A percentile compares a stretch with the other conserved stretches of the same genome.
Conservation (phyloP, 2,797 vertebrate genomes). For the Squalus acanthias region DNA sequence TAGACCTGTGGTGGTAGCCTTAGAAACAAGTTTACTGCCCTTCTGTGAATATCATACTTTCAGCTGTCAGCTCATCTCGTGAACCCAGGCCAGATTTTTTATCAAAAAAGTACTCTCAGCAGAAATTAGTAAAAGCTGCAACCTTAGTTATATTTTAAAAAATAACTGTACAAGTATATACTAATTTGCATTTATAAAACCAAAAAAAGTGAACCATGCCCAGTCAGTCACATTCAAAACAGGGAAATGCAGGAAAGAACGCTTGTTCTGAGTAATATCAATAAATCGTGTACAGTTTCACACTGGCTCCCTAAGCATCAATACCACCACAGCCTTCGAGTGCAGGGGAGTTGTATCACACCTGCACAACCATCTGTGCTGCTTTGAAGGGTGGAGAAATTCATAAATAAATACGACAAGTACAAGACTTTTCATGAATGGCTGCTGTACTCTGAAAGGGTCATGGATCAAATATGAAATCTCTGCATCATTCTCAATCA, state of each 20-base stretch:
- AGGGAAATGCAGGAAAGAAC: neutral
- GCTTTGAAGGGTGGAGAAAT: neutral
- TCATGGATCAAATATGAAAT: neutral
- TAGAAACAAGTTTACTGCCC: neutral
- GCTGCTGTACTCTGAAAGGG: neutral
- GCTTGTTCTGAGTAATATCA: neutral
- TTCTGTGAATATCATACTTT: neutral
- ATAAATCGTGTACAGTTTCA: neutral
- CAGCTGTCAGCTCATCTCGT: neutral
- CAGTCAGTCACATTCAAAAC: neutral
- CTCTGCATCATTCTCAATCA: neutral
- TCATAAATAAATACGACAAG: neutral
- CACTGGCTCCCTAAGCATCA: neutral
- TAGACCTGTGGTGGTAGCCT: neutral
- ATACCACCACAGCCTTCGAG: neutral
- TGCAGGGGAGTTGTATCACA: neutral
- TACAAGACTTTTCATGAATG: neutral
- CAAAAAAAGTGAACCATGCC: neutral
- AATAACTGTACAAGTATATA: neutral
- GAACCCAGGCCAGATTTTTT: neutral
- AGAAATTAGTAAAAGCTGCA: neutral
- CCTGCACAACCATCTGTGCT: neutral
- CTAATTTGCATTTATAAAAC: neutral
- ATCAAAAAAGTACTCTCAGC: neutral
- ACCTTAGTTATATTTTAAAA: neutral